phyloP scores from a whole-genome alignment of 2,888 invertebrate genomes.

The Aphidius colemani region DNA sequence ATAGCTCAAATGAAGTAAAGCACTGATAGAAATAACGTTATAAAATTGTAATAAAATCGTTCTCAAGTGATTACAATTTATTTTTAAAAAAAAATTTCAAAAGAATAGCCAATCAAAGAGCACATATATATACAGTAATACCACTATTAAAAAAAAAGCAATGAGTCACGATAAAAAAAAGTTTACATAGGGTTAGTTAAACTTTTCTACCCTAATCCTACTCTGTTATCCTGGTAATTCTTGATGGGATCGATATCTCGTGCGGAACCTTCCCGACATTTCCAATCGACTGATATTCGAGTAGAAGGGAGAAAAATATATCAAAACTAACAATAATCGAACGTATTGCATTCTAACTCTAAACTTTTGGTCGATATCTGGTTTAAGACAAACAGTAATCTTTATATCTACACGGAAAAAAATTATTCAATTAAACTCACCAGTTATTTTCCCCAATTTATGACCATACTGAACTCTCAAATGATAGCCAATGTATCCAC shows the following conservation, averaged over 20 bases:
- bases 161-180: too few species aligned
- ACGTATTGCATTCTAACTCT: neutral
- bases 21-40: too few species aligned
- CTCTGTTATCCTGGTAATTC: constrained; percentile 54
- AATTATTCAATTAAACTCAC: constrained; percentile 46
- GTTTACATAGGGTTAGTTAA: too few species aligned
- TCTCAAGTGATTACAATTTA: too few species aligned
- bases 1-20: too few species aligned
- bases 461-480: constrained; percentile 66
- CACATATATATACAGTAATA: too few species aligned
- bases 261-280: constrained; percentile 44
- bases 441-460: constrained; percentile 79
- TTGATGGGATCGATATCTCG: constrained; percentile 59
- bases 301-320: neutral
- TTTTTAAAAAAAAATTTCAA: too few species aligned
- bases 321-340: neutral
- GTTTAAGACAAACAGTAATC: too few species aligned
- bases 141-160: too few species aligned
- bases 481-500: constrained; percentile 81
- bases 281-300: constrained; percentile 9
- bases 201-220: constrained; percentile 25
- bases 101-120: too few species aligned
- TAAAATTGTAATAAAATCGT: too few species aligned
- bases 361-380: neutral
- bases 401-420: too few species aligned